Evolutionary conservation across 2,888 invertebrate species (phyloP).

Genomic region (Andrena fulva): DNA sequence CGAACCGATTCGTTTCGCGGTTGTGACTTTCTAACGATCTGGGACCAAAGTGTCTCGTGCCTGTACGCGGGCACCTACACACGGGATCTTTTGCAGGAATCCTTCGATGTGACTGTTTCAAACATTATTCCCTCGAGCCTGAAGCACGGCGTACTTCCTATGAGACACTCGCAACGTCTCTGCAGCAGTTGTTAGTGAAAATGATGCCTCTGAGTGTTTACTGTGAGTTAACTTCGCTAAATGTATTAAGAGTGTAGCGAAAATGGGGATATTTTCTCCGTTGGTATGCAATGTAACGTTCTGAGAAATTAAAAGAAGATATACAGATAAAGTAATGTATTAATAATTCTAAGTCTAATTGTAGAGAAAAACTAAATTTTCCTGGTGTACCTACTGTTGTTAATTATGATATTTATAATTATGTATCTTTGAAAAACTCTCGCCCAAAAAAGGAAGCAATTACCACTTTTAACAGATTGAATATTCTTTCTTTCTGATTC

Average conservation of each 20-base stretch:
- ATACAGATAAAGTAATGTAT: too few species aligned
- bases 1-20: conserved; percentile 73
- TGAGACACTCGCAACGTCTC: conserved; percentile 20
- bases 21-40: conserved; percentile 81
- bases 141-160: conserved; percentile 24
- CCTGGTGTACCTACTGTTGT: too few species aligned
- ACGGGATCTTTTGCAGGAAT: conserved; percentile 15
- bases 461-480: too few species aligned
- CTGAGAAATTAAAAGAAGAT: too few species aligned
- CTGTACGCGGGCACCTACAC: conserved; percentile 16
- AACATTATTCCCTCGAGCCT: conserved; percentile 4
- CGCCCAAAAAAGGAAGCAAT: too few species aligned
- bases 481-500: too few species aligned
- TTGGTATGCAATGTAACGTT: too few species aligned
- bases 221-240: background rate
- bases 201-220: conserved; percentile 3
- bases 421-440: too few species aligned
- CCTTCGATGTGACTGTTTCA: conserved; percentile 24
- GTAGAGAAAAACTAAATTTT: too few species aligned
- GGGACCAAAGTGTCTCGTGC: conserved; percentile 52
- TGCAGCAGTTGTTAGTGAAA: conserved; percentile 31
- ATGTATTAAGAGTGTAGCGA: background rate
- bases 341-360: too few species aligned
- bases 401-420: too few species aligned
- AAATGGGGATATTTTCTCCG: background rate